Base-by-base conservation (phyloP, 2,888 invertebrate species). In the Rotaria macrura region DNA sequence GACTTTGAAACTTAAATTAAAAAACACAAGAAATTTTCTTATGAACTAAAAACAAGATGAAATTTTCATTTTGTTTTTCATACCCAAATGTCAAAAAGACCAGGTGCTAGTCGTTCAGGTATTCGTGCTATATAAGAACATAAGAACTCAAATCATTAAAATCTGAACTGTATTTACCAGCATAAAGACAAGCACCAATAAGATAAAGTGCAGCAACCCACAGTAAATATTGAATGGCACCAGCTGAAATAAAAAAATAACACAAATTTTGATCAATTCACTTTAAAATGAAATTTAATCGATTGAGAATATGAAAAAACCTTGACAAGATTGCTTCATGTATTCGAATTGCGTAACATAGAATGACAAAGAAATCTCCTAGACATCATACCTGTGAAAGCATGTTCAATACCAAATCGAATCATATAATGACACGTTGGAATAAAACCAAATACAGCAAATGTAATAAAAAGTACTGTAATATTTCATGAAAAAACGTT, bases 21-120 rank as follows among this genome's bases (percentile, higher is more conserved):
- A 47, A 54, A 55, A 55, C 43, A 49, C 9, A 49, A 49, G 17
- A 4, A 17, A 17, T 57, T 57, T 25, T 29, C 20, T 29, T 25
- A 65, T 25, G 34, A 74, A 4, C 12, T 17, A 38, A 6, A 52
- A 52, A 14, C 10, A 52, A 52, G 20, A 52, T 23, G 7, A 2
- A 52, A 14, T 52, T 17, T 52, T 52, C 2, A 23, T 23, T 52
- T 52, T 52, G 3, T 4, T 20, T 23, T 52, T 47, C 12, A 74
- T 85, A 86, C 95, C 95, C 97, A 97, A 89, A 98, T 96, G 92
- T 99, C 99, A 92, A 96, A 95, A 91, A 94, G 94, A 87, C 95
- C 95, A 10, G 99, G 99, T 92, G 97, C 98, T 93, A 96, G 96
- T 87, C 99, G 92, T 92, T 99, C 99, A 29, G 99, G 99, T 86